Conservation (phyloP, 92 coral and sea anemone genomes). For the Diadumene lineata region DNA sequence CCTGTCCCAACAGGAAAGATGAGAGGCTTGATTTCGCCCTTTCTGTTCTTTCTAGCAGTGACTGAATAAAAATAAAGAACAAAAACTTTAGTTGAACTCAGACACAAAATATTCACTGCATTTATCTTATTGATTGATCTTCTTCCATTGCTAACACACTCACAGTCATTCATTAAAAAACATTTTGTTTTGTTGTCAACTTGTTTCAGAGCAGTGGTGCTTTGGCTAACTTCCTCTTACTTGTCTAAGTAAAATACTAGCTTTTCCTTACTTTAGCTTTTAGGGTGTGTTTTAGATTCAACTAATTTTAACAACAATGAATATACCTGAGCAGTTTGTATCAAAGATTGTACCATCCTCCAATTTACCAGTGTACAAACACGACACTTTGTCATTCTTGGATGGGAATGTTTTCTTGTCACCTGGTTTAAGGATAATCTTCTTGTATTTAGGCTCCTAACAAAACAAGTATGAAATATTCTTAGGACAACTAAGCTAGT, state of each 20-base stretch:
- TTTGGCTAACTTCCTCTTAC: too few species aligned
- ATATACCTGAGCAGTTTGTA: slow-evolving; percentile 80
- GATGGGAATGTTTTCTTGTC: slow-evolving; percentile 75
- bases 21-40: slow-evolving; percentile 73
- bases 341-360: slow-evolving; percentile 96
- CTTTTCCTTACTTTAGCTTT: too few species aligned
- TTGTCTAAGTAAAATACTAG: too few species aligned
- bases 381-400: slow-evolving; percentile 94
- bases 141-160: too few species aligned
- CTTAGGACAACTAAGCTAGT: too few species aligned
- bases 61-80: not conserved
- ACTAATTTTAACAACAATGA: too few species aligned
- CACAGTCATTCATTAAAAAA: too few species aligned
- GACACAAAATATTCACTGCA: not conserved
- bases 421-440: slow-evolving; percentile 89
- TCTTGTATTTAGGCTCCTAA: slow-evolving; percentile 90
- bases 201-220: too few species aligned
- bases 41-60: slow-evolving; percentile 48
- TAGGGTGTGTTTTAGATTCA: too few species aligned
- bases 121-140: too few species aligned
- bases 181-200: too few species aligned
- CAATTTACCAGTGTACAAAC: slow-evolving; percentile 90
- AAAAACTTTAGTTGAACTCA: too few species aligned
- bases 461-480: not conserved
- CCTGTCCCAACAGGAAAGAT: slow-evolving; percentile 92